Evolutionary conservation across 1,140 invertebrate genomes (phyloP), one percentile per base, ranked within the genome.

Genomic region (Mactra quadrangularis): DNA sequence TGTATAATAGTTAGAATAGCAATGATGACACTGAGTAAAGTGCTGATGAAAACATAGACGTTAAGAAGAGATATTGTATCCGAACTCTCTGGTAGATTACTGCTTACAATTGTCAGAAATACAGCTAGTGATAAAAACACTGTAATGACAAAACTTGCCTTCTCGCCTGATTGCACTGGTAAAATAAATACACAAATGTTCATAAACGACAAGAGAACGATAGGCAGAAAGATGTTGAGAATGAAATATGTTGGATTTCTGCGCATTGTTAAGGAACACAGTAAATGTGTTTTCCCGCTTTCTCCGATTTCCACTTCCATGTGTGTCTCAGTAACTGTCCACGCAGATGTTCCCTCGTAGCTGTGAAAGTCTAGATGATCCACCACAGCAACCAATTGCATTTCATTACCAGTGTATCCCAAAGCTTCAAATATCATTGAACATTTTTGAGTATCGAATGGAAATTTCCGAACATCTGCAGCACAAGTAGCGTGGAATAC

Each of bases 401-500:
- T 17, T 53, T 82, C 68, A n/a, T 22, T 13, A 11, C 25, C 50
- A 1, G 53, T 52, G 27, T 71, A 82, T 6, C 78, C 68, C 13
- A 29, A 27, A 1, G 68, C 15, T 41, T 60, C 70, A 74, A 82
- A 82, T 27, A 74, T 47, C 70, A 99, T 98, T 78, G 98, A 97
- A 93, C 98, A 99, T 0, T 96, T 98, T 95, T 99, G 98, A 92
- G 87, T 76, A 59, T 99, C 98, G 93, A 99, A 99, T 25, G 98
- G 98, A 92, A 98, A 99, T 92, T 99, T 99, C 45, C 97, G 74
- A 55, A 99, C 98, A 93, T 99, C 98, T 88, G 99, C 99, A n/a
- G 97, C 98, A 93, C 99, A 99, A 57, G 97, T 99, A 92, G 97
- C 98, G 95, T 99, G 95, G 92, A 99, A 99, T 90, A 99, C 76